Evolutionary conservation across 2,888 invertebrate genomes (phyloP), one percentile per base, ranked within the genome.

Genomic region (Habroteleia sp.): DNA sequence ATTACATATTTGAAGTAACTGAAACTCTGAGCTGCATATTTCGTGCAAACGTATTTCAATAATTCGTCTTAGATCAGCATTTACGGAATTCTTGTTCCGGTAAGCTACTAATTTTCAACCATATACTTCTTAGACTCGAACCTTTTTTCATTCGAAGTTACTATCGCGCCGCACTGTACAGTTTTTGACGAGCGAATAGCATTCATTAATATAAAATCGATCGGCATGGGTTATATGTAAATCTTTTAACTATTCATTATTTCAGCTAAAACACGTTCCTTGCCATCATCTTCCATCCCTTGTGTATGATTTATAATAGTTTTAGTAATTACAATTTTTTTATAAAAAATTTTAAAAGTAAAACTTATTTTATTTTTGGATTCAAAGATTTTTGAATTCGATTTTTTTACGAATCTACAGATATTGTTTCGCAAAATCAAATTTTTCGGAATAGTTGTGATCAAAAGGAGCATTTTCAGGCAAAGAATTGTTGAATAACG

Each of bases 51-150:
- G 62, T 60, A 66, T 74, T 74, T 74, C 69, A 65, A 65, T 52
- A 71, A 71, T 71, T 66, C 42, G 46, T 74, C 69, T 74, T 69
- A 71, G 65, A 69, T 54, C 74, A 69, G 74, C 52, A 68, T 62
- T 74, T 68, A 74, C 44, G 62, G 63, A 63, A 74, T 74, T 62
- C 68, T 69, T 62, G 74, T 74, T 68, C 60, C 39, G 39, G 27
- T 52, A 58, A 58, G 44, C 60, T 66, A 66, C 74, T 66, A 62
- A 68, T 71, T 71, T 56, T 48, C 46, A 69, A 63, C 54, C 63
- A 62, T 54, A 50, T 48, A 48, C 56, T 74, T 68, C 56, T 63
- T 63, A 63, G 69, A 44, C 35, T 56, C 29, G 23, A 11, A 33
- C 20, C 54, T 58, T 71, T 71, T 72, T 72, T 63, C 35, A 29